These are phyloP conservation scores for Xiphorhynchus elegans DNA, from an alignment of 2,113 vertebrate genomes.

Conservation along the genomic window DNA sequence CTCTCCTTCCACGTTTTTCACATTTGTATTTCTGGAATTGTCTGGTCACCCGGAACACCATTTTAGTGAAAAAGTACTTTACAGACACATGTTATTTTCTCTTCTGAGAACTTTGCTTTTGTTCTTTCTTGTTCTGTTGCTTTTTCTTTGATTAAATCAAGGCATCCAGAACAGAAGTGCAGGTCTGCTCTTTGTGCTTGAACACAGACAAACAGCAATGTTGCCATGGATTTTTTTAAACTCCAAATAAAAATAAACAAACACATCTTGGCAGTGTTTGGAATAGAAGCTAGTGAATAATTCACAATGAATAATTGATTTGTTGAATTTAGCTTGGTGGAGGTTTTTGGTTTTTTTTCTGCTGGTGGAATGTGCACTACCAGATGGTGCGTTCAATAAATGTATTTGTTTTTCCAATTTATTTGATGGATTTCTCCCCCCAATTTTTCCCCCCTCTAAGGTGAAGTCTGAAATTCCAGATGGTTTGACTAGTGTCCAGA, in stretches of 20 bases:
- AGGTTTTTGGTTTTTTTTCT: neutral
- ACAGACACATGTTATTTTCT: neutral
- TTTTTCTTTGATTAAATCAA: constrained; percentile 46
- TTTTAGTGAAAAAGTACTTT: neutral
- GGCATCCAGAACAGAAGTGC: constrained; percentile 19
- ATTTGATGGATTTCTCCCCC: constrained; percentile 45
- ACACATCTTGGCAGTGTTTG: constrained; percentile 66
- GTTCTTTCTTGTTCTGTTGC: neutral
- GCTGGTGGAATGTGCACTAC: constrained; percentile 37
- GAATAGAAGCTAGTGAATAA: constrained; percentile 71
- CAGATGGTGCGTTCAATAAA: constrained; percentile 71
- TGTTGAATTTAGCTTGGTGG: constrained; percentile 66
- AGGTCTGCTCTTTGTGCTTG: constrained; percentile 43
- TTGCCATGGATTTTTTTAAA: constrained; percentile 63
- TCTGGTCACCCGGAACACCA: neutral
- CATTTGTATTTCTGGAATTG: neutral
- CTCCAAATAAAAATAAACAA: constrained; percentile 72
- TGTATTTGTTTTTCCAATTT: constrained; percentile 73
- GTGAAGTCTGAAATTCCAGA: constrained; percentile 62
- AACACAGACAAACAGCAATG: constrained; percentile 56
- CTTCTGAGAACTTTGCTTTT: constrained; percentile 32
- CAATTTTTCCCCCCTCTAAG: neutral
- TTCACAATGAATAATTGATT: constrained; percentile 77
- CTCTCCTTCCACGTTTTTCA: neutral
- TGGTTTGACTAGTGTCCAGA: constrained; percentile 58